A percentile compares a stretch with the other conserved stretches of the same genome.
phyloP scores from a whole-genome alignment of 1,140 invertebrate genomes.

The Trissolcus basalis region DNA sequence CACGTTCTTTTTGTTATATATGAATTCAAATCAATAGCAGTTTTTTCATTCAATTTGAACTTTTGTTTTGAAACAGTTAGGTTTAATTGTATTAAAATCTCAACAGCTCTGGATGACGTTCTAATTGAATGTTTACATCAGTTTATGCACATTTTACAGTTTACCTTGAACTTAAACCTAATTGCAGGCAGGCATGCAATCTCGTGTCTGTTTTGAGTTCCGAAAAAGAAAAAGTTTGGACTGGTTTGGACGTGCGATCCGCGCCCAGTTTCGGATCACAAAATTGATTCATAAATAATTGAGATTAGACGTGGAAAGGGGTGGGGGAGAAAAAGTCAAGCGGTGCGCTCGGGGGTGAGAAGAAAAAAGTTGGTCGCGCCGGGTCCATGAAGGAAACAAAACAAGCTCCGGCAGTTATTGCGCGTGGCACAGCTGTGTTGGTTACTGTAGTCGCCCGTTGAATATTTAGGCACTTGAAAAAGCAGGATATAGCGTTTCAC shows the following conservation, averaged over 20 bases:
- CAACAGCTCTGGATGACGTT: background rate
- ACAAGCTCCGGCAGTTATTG: constrained; percentile 24
- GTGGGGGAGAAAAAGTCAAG: constrained; percentile 4
- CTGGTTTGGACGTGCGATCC: background rate
- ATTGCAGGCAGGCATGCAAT: background rate
- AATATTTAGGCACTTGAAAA: constrained; percentile 46
- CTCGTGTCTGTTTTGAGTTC: background rate
- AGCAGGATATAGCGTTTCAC: constrained; percentile 48
- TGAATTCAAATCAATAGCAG: too few relatives aligned
- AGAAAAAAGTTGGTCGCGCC: constrained; percentile 1
- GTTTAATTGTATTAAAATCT: too few relatives aligned
- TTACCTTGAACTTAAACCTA: background rate
- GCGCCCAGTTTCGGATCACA: background rate
- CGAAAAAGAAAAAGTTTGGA: too few relatives aligned
- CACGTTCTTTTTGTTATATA: too few relatives aligned
- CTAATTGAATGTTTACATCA: background rate
- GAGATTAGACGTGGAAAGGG: too few relatives aligned
- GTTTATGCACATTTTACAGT: background rate
- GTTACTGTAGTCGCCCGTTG: constrained; percentile 36
- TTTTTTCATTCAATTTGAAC: too few relatives aligned
- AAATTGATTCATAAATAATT: too few relatives aligned
- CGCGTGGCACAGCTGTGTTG: constrained; percentile 34
- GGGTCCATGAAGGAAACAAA: constrained; percentile 39
- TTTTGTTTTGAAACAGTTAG: background rate
- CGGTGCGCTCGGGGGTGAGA: too few relatives aligned